phyloP scores from a whole-genome alignment of 2,888 invertebrate genomes.

The Drosophila austrosaltans region DNA sequence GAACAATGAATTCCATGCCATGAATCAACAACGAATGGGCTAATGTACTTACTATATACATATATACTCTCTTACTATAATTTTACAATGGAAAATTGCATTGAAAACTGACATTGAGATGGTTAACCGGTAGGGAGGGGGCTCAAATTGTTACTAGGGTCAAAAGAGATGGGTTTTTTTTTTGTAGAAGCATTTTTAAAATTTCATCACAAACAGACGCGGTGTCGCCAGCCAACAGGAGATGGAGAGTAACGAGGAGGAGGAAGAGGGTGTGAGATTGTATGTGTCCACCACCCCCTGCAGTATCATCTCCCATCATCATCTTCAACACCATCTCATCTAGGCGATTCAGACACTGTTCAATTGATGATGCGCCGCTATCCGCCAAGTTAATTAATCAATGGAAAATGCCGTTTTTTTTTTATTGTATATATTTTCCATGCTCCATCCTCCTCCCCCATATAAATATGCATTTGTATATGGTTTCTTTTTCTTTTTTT shows the following conservation, averaged over 20 bases:
- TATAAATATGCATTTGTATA: too few species aligned
- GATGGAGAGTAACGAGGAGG: neutral
- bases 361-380: slow-evolving; percentile 47
- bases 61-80: slow-evolving; percentile 9
- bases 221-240: slow-evolving; percentile 64
- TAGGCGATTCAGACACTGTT: neutral
- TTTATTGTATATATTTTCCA: slow-evolving; percentile 7
- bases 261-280: neutral
- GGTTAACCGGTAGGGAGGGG: neutral
- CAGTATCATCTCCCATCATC: too few species aligned
- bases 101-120: slow-evolving; percentile 8
- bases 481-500: slow-evolving; percentile 17
- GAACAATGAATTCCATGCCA: slow-evolving; percentile 33
- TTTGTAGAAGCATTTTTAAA: neutral
- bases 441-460: neutral
- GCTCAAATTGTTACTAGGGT: neutral
- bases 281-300: too few species aligned
- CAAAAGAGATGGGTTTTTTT: slow-evolving; percentile 5
- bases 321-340: neutral
- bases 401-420: slow-evolving; percentile 50
- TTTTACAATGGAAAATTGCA: slow-evolving; percentile 17
- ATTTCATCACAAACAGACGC: slow-evolving; percentile 75
- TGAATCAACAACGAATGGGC: slow-evolving; percentile 54
- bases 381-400: slow-evolving; percentile 62
- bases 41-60: slow-evolving; percentile 14